A percentile compares a stretch with the other conserved stretches of the same genome.
phyloP scores from a whole-genome alignment of 2,888 invertebrate genomes.

The Catocala nupta region DNA sequence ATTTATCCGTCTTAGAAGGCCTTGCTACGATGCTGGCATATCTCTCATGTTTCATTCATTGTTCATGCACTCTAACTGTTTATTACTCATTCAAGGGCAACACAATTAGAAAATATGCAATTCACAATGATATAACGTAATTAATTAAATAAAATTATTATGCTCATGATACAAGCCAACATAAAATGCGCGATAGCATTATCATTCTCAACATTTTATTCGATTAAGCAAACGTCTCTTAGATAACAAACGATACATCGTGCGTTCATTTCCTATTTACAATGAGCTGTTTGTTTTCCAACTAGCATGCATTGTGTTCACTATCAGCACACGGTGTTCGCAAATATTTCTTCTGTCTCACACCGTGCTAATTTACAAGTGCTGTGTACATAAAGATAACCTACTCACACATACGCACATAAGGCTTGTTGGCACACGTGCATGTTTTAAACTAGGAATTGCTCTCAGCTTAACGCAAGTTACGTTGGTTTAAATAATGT shows the following conservation, averaged over 20 bases:
- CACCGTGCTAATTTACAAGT: constrained; percentile 23
- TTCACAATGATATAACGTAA: too few relatives aligned
- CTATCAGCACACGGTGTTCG: constrained; percentile 22
- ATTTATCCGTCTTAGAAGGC: too few relatives aligned
- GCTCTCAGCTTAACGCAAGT: too few relatives aligned
- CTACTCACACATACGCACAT: constrained; percentile 4
- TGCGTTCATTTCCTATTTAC: constrained; percentile 11
- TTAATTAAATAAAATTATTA: too few relatives aligned
- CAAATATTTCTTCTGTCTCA: constrained; percentile 38
- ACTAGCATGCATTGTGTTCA: constrained; percentile 20
- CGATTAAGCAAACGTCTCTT: background rate
- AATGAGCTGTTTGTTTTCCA: constrained; percentile 17
- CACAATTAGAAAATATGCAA: too few relatives aligned
- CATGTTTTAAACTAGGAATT: too few relatives aligned
- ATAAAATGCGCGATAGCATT: background rate
- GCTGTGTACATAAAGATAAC: constrained; percentile 26
- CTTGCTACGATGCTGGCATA: too few relatives aligned
- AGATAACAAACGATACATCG: constrained; percentile 5
- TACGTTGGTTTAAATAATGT: too few relatives aligned
- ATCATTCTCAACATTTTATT: background rate
- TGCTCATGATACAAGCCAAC: too few relatives aligned
- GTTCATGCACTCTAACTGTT: too few relatives aligned
- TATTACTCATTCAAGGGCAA: too few relatives aligned
- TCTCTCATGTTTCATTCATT: too few relatives aligned
- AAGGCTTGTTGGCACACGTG: background rate